These are phyloP conservation scores for Drosophila asahinai DNA, from an alignment of 1,140 invertebrate species.

Conservation along the genomic window DNA sequence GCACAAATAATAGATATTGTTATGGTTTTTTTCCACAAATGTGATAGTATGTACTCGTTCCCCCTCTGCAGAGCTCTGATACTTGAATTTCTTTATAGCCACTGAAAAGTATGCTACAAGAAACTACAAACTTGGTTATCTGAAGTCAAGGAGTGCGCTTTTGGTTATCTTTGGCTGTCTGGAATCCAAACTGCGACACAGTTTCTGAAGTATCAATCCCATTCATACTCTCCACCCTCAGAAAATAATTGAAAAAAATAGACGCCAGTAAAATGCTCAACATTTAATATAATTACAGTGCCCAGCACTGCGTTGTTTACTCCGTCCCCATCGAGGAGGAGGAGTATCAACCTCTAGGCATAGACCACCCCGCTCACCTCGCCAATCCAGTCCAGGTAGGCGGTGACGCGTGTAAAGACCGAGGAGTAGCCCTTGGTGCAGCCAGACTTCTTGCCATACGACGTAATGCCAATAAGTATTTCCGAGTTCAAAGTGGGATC, in stretches of 20 bases:
- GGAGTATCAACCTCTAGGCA: conserved; percentile 25
- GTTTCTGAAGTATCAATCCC: neutral
- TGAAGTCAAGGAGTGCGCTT: no score
- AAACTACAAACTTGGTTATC: neutral
- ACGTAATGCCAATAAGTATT: conserved; percentile 85
- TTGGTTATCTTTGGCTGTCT: neutral
- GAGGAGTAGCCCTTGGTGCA: conserved; percentile 85
- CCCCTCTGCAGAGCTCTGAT: no score
- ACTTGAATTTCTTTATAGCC: no score
- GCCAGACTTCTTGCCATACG: conserved; percentile 85
- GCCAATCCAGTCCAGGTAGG: conserved; percentile 77
- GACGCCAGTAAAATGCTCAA: conserved; percentile 36
- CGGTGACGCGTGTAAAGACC: conserved; percentile 79
- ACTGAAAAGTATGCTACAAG: conserved; percentile 16
- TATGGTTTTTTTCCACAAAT: no score
- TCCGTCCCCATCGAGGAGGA: neutral
- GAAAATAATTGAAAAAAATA: neutral
- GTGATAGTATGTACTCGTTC: no score
- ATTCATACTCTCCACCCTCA: neutral
- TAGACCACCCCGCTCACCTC: conserved; percentile 52
- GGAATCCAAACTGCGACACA: conserved; percentile 2
- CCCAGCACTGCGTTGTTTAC: conserved; percentile 37
- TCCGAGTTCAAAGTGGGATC: conserved; percentile 30
- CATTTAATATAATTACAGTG: conserved; percentile 44
- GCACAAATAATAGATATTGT: no score